Conservation (phyloP, 2,888 invertebrate genomes). For the Parelbella ahira region DNA sequence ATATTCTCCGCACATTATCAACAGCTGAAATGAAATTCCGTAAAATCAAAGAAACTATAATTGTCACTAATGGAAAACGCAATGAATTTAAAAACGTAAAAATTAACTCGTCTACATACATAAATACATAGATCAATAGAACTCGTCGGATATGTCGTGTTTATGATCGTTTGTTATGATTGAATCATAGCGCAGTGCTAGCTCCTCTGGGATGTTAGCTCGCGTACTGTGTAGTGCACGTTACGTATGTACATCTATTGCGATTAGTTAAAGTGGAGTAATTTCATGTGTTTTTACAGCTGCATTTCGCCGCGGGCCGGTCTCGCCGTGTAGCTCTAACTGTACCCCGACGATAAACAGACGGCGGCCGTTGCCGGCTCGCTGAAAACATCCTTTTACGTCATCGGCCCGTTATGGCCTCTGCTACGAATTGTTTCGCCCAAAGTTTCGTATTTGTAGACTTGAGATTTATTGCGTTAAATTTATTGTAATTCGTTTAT, state of each 20-base stretch:
- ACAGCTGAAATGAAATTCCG: no score
- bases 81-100: no score
- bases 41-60: no score
- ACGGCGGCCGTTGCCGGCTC: conserved; percentile 66
- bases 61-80: no score
- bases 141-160: no score
- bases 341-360: conserved; percentile 75
- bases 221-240: no score
- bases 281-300: conserved; percentile 73
- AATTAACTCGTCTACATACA: no score
- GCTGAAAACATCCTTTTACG: conserved; percentile 81
- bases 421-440: conserved; percentile 42
- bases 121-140: no score
- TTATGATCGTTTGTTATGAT: no score
- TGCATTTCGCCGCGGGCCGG: conserved; percentile 66
- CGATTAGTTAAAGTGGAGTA: conserved; percentile 55
- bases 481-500: conserved; percentile 9
- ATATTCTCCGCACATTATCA: no score
- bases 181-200: no score
- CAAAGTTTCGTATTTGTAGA: conserved; percentile 34
- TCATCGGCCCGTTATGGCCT: conserved; percentile 69
- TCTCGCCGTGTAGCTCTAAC: conserved; percentile 66
- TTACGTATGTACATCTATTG: conserved; percentile 51
- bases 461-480: conserved; percentile 22
- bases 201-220: no score